These are phyloP conservation scores for Caerostris extrusa DNA, from an alignment of 1,140 invertebrate genomes.

Conservation along the genomic window DNA sequence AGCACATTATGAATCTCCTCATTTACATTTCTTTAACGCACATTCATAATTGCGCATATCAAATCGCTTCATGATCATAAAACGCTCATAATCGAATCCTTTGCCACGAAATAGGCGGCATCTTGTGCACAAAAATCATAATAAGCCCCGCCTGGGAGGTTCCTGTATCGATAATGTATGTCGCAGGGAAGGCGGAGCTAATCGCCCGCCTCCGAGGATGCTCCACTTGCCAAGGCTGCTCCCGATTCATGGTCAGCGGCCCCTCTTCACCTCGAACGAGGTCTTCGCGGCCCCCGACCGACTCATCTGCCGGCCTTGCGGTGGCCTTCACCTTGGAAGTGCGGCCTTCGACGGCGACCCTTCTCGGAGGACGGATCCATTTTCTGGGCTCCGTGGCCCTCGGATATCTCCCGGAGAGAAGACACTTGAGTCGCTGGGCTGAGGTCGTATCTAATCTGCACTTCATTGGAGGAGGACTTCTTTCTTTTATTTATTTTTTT, in stretches of 20 bases:
- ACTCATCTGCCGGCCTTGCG: constrained; percentile 43
- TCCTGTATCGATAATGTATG: background rate
- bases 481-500: too few species aligned
- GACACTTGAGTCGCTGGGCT: background rate
- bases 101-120: too few species aligned
- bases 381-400: background rate
- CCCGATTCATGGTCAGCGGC: background rate
- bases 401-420: background rate
- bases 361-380: constrained; percentile 27
- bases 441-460: background rate
- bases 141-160: too few species aligned
- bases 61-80: too few species aligned
- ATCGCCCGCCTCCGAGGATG: background rate
- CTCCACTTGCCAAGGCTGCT: constrained; percentile 13
- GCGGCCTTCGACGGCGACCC: constrained; percentile 21
- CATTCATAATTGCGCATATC: too few species aligned
- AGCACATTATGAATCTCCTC: too few species aligned
- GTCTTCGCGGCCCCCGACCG: background rate
- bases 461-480: too few species aligned
- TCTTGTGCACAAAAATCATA: too few species aligned
- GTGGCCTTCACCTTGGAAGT: constrained; percentile 36
- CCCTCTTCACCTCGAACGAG: background rate
- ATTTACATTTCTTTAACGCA: too few species aligned
- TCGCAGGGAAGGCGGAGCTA: background rate
- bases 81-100: too few species aligned